phyloP scores from a whole-genome alignment of 2,113 vertebrate genomes.

The Microcebus ravelobensis region DNA sequence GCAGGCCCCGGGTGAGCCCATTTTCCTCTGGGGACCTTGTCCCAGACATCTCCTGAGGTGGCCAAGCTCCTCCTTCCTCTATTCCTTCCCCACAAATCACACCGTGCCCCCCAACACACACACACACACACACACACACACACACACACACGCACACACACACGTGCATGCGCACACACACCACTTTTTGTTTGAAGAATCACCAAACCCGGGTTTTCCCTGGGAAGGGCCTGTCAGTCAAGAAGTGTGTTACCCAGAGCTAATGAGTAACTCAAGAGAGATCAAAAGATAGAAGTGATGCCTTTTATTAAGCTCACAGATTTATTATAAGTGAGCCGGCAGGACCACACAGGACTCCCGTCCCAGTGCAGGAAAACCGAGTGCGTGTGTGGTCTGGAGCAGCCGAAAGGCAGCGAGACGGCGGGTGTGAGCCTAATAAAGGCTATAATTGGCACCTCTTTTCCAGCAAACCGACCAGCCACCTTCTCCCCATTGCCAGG shows the following conservation, averaged over 20 bases:
- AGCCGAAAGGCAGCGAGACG: slow-evolving; percentile 79
- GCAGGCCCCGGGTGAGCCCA: neutral
- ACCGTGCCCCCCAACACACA: neutral
- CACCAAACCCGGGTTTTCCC: slow-evolving; percentile 81
- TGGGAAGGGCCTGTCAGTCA: slow-evolving; percentile 85
- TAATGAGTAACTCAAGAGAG: slow-evolving; percentile 88
- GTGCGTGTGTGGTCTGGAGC: slow-evolving; percentile 86
- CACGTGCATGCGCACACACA: neutral
- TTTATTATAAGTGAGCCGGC: slow-evolving; percentile 87
- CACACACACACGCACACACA: neutral
- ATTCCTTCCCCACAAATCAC: neutral
- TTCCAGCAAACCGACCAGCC: slow-evolving; percentile 71
- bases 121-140: too few species aligned
- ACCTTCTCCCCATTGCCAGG: neutral
- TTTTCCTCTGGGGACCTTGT: neutral
- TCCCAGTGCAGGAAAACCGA: slow-evolving; percentile 83
- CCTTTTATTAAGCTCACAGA: slow-evolving; percentile 86
- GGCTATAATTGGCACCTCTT: slow-evolving; percentile 86
- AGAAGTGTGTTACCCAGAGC: slow-evolving; percentile 83
- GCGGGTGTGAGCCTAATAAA: slow-evolving; percentile 84
- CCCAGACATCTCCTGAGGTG: neutral
- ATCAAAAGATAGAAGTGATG: slow-evolving; percentile 88
- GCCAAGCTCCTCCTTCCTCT: neutral
- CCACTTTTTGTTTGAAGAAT: slow-evolving; percentile 82
- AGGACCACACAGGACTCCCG: slow-evolving; percentile 88